Percentiles rank a stretch among this genome's conserved stretches.
These are phyloP conservation scores for Melanotaenia pygmaea DNA, from an alignment of 2,797 vertebrate genomes.

Conservation along the genomic window DNA sequence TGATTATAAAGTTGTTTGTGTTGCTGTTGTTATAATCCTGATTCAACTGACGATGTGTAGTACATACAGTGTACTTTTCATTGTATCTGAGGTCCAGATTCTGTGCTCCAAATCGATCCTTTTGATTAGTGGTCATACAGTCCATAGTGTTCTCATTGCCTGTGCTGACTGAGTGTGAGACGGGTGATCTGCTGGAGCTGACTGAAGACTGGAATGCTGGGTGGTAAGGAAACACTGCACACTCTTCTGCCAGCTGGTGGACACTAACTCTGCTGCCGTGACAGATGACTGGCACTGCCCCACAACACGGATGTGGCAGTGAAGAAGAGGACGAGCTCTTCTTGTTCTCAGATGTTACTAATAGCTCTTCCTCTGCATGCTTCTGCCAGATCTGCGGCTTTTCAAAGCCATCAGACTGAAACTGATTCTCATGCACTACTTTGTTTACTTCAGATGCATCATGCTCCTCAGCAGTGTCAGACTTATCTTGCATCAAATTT, in stretches of 20 bases:
- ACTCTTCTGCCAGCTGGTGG: conserved; percentile 19
- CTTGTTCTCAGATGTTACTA: conserved; percentile 3
- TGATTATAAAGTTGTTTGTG: conserved; percentile 7
- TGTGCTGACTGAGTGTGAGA: conserved; percentile 9
- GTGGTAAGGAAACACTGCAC: conserved; percentile 4
- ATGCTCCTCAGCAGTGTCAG: not conserved
- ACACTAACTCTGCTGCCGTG: conserved; percentile 57
- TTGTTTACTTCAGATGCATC: conserved; percentile 11
- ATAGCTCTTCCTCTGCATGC: conserved; percentile 17
- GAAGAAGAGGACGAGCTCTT: conserved; percentile 23
- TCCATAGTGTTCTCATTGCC: conserved; percentile 15
- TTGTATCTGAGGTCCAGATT: conserved; percentile 18
- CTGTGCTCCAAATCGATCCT: not conserved
- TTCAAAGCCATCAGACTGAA: conserved; percentile 16
- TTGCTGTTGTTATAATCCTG: conserved; percentile 17
- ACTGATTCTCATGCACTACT: conserved; percentile 23
- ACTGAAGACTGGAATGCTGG: conserved; percentile 17
- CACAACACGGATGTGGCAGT: conserved; percentile 29
- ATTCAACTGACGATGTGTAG: not conserved
- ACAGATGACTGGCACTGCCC: conserved; percentile 74
- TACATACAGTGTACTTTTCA: not conserved
- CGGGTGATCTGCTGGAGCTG: conserved; percentile 6
- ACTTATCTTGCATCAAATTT: conserved; percentile 14
- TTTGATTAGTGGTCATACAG: conserved; percentile 3
- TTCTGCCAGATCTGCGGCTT: conserved; percentile 22